Conservation (phyloP, 2,113 vertebrate genomes). For the Antigone vipio region DNA sequence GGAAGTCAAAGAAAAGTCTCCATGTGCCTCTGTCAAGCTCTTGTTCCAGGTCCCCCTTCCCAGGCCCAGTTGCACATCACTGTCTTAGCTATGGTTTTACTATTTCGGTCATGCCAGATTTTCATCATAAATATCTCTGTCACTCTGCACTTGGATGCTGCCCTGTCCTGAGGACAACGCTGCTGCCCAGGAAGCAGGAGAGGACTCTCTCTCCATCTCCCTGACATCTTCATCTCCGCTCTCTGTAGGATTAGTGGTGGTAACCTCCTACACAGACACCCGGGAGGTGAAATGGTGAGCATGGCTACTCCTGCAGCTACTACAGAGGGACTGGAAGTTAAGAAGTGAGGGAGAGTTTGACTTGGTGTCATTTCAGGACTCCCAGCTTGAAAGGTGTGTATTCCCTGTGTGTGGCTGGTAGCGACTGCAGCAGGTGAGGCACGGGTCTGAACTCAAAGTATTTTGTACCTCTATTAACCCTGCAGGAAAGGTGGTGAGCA, state of each 20-base stretch:
- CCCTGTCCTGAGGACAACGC: background rate
- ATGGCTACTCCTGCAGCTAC: background rate
- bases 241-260: background rate
- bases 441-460: background rate
- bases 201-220: background rate
- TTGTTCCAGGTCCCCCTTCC: background rate
- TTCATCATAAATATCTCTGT: background rate
- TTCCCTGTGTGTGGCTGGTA: background rate
- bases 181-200: background rate
- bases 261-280: background rate
- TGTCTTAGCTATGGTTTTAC: background rate
- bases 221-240: background rate
- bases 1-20: background rate
- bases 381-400: background rate
- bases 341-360: background rate
- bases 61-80: background rate
- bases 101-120: background rate
- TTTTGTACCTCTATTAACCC: background rate
- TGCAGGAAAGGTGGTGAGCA: background rate
- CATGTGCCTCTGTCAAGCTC: fast-evolving
- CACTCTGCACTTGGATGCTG: background rate
- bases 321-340: background rate
- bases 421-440: background rate
- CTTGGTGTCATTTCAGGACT: background rate
- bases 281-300: background rate